A percentile compares a stretch with the other conserved stretches of the same genome.
These are phyloP conservation scores for Entelurus aequoreus DNA, from an alignment of 2,113 vertebrate genomes.

Conservation along the genomic window DNA sequence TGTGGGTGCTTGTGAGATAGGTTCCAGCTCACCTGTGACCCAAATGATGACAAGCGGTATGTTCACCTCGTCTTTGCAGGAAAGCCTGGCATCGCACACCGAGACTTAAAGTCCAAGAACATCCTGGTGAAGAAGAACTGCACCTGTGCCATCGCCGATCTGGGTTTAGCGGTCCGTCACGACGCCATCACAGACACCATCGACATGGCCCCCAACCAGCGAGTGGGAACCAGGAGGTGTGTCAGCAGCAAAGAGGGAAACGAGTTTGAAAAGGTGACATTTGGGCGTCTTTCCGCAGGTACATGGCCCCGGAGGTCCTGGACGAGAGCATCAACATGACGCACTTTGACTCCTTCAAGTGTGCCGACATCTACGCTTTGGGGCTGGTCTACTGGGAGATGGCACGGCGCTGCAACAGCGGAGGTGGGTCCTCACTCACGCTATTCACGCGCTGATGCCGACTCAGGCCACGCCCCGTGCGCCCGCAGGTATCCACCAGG, in stretches of 20 bases:
- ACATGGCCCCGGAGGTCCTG: constrained; percentile 96
- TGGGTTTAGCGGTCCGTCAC: constrained; percentile 90
- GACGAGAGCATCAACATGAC: constrained; percentile 97
- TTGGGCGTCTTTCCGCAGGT: constrained; percentile 67
- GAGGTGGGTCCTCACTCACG: constrained; percentile 69
- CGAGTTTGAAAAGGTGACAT: neutral
- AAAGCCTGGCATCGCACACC: constrained; percentile 93
- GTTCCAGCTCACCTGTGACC: neutral
- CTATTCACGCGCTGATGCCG: constrained; percentile 3
- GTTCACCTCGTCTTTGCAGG: constrained; percentile 56
- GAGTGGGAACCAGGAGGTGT: constrained; percentile 93
- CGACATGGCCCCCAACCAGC: constrained; percentile 92
- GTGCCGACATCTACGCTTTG: constrained; percentile 92
- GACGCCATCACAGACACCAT: constrained; percentile 90
- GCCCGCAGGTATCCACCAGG: constrained; percentile 84
- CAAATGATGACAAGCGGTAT: too few species aligned
- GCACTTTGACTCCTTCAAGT: constrained; percentile 96
- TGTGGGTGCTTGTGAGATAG: too few species aligned
- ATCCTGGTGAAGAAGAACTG: constrained; percentile 95
- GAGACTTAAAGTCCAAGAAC: constrained; percentile 95
- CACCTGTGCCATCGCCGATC: constrained; percentile 91
- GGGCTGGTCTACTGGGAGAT: constrained; percentile 98
- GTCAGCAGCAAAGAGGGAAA: constrained; percentile 1
- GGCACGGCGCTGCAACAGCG: constrained; percentile 86
- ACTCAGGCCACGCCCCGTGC: constrained; percentile 1